Base-by-base conservation (phyloP, 1,140 invertebrate species). In the Drosophila orosa region DNA sequence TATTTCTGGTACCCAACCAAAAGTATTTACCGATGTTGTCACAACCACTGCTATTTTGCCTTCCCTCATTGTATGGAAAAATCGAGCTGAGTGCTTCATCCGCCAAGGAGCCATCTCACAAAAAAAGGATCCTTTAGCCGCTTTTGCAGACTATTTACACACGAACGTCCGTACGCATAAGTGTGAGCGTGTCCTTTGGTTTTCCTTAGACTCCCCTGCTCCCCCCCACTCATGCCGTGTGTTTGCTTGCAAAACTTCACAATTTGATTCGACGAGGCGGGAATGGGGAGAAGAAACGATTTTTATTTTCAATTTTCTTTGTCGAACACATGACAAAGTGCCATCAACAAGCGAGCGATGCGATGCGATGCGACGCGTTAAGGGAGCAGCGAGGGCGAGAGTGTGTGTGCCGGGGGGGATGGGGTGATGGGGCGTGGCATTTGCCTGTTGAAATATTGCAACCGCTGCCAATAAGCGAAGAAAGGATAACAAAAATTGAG, bases 271-370 rank as follows among this genome's bases (percentile, higher is more conserved):
- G 44, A 55, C 47, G 54, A 45, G 24, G 58, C 60, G 58, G 59
- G 69, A 69, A 61, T 47, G 56, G 47, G 25, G 39, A 33, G 33
- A 37, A 37, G 29, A 73, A 78, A 60, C 72, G 76, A 89, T 87
- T 87, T 87, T 84, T 87, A 87, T 87, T 87, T 89, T 84, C 84
- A 89, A 87, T 87, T 89, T 87, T 77, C 80, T 75, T 79, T 84
- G 84, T 80, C 76, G 84, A 66, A 80, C 76, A 87, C 84, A 87
- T 87, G 83, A 89, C 83, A 87, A 89, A 87, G 83, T 89, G 83
- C 62, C 77, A 79, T 87, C 84, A 87, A 82, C 83, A 82, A 68
- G 81, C 78, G 74, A 69, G 48, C 59, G 74, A 69, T 31, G 56
- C 60, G 74, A 69, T 31, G 56, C 60, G 56, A 55, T 35, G 40